Evolutionary conservation across 1,140 invertebrate species (phyloP), one percentile per base, ranked within the genome.

Genomic region (Magallana ariakensis): DNA sequence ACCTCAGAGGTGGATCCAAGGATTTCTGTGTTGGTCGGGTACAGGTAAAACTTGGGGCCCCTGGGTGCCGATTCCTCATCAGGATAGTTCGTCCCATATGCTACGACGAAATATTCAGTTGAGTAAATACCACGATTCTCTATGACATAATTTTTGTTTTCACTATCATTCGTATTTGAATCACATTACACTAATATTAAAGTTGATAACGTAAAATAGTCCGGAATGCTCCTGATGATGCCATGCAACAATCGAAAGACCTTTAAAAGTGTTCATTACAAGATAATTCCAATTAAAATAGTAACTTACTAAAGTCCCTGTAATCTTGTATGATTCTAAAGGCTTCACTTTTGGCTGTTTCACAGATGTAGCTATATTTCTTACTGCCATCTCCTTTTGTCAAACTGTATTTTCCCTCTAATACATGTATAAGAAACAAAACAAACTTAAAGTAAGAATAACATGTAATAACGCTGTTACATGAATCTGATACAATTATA

Each of bases 21-120:
- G 75, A 91, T 87, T 22, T 89, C 88, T 9, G 90, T 91, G 56
- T 90, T 86, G 13, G 84, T 56, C 6, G 91, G 90, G 53, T 91
- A 80, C 5, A 87, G 57, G 58, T 89, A 57, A 56, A 92, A 90
- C 2, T 82, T 82, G 26, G 91, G 91, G 13, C 91, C 91, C 84
- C 85, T 89, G 10, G 90, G 90, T 54, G 89, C 88, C 4, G 86
- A 75, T 22, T 82, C 84, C 11, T 87, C 87, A 85, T 91, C 84
- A 57, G 83, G 80, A 54, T 87, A 81, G 56, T 85, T 70, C 33
- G 89, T 81, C 56, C 91, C 90, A 87, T 91, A 92, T 15, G 90
- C 91, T 92, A 85, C 46, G 75, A 87, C 16, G 55, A 54, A 19
- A 33, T 22, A 58, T 15, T n/a, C 60, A 46, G 33, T 46, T 46